These are phyloP conservation scores for Cephalotes varians DNA, from an alignment of 2,888 invertebrate genomes.

Conservation along the genomic window DNA sequence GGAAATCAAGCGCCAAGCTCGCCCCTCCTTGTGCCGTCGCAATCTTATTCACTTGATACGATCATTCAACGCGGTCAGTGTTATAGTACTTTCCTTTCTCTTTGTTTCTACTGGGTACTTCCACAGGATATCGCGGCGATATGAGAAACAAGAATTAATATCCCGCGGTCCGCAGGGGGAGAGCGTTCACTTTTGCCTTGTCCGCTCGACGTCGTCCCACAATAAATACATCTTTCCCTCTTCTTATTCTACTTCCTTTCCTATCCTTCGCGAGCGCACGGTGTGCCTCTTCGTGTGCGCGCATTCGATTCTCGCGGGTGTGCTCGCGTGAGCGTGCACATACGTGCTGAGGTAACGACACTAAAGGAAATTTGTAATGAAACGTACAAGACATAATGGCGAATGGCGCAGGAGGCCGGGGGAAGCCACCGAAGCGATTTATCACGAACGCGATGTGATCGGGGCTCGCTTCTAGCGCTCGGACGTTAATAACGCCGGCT, in stretches of 20 bases:
- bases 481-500: conserved; percentile 84
- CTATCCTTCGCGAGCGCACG: conserved; percentile 23
- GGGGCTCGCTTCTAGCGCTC: conserved; percentile 82
- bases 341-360: conserved; percentile 72
- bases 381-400: conserved; percentile 81
- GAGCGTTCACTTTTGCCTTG: conserved; percentile 72
- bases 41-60: conserved; percentile 43
- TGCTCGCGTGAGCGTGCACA: conserved; percentile 44
- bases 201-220: conserved; percentile 70
- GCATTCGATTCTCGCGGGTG: conserved; percentile 48
- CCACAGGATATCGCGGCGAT: conserved; percentile 43
- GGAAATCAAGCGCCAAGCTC: conserved; percentile 13
- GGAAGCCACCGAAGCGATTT: conserved; percentile 83
- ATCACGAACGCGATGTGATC: conserved; percentile 84
- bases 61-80: conserved; percentile 33
- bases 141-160: conserved; percentile 74
- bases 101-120: conserved; percentile 33
- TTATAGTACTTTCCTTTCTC: conserved; percentile 33
- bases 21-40: conserved; percentile 3
- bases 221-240: conserved; percentile 74
- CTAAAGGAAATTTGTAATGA: conserved; percentile 82
- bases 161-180: conserved; percentile 53
- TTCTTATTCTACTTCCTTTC: conserved; percentile 59
- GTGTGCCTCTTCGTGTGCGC: conserved; percentile 2
- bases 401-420: conserved; percentile 73